phyloP scores from a whole-genome alignment of 2,113 vertebrate species.

The Eublepharis macularius region DNA sequence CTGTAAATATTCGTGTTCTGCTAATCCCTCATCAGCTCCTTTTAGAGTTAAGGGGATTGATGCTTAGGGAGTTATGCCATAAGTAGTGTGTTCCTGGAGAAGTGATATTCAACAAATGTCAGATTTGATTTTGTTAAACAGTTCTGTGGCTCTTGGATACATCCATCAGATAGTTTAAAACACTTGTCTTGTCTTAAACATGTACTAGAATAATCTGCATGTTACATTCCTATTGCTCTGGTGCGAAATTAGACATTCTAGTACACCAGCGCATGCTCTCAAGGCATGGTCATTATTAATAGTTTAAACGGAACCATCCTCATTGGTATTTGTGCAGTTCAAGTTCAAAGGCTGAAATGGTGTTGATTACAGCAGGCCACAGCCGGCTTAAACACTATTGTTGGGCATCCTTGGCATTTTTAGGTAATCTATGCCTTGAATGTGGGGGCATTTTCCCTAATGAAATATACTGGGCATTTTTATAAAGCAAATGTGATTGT shows the following conservation, averaged over 20 bases:
- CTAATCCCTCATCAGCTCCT: not conserved
- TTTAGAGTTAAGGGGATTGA: not conserved
- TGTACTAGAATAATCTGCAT: not conserved
- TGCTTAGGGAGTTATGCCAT: not conserved
- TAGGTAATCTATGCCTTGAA: too few relatives aligned
- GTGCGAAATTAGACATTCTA: not conserved
- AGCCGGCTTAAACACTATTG: too few relatives aligned
- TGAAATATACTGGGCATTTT: too few relatives aligned
- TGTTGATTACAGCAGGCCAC: too few relatives aligned
- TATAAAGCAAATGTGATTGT: too few relatives aligned
- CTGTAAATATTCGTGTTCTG: not conserved
- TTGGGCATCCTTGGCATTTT: too few relatives aligned
- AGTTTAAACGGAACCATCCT: not conserved
- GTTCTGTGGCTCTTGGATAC: not conserved
- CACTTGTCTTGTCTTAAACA: not conserved
- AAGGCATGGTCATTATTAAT: not conserved
- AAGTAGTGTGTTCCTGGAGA: too few relatives aligned
- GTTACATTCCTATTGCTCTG: too few relatives aligned
- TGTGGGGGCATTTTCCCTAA: too few relatives aligned
- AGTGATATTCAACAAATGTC: not conserved
- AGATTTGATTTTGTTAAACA: not conserved
- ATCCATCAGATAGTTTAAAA: not conserved
- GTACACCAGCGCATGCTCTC: not conserved
- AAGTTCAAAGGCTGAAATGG: not conserved
- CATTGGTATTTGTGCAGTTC: not conserved